phyloP scores from a whole-genome alignment of 2,113 vertebrate species.

The Cephalopterus ornatus region DNA sequence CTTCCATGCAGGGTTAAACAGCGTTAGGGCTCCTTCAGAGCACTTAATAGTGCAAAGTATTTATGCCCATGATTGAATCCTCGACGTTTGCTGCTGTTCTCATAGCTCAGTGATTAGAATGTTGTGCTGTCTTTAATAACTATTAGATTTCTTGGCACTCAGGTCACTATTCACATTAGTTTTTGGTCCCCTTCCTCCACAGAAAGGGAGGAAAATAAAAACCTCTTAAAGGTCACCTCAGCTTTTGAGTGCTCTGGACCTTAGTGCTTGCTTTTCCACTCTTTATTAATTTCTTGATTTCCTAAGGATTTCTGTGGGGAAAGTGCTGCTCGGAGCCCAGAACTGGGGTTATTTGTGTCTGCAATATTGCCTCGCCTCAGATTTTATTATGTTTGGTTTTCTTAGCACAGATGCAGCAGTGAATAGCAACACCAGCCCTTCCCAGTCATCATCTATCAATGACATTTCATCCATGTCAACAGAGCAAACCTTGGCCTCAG shows the following conservation, averaged over 20 bases:
- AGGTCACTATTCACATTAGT: not conserved
- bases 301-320: not conserved
- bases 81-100: not conserved
- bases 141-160: not conserved
- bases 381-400: constrained; percentile 80
- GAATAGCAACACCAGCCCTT: constrained; percentile 88
- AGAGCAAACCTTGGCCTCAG: constrained; percentile 97
- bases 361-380: constrained; percentile 70
- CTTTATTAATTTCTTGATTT: not conserved
- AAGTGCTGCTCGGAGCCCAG: not conserved
- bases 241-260: not conserved
- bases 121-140: not conserved
- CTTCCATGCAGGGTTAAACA: not conserved
- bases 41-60: not conserved
- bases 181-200: not conserved
- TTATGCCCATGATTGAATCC: not conserved
- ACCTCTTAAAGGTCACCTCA: not conserved
- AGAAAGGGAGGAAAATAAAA: not conserved
- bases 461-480: constrained; percentile 99
- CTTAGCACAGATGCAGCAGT: constrained; percentile 85
- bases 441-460: constrained; percentile 95
- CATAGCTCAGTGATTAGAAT: not conserved
- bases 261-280: not conserved
- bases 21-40: not conserved
- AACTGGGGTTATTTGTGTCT: not conserved